These are phyloP conservation scores for Nymphalis c-album DNA, from an alignment of 2,888 invertebrate species.

Conservation along the genomic window DNA sequence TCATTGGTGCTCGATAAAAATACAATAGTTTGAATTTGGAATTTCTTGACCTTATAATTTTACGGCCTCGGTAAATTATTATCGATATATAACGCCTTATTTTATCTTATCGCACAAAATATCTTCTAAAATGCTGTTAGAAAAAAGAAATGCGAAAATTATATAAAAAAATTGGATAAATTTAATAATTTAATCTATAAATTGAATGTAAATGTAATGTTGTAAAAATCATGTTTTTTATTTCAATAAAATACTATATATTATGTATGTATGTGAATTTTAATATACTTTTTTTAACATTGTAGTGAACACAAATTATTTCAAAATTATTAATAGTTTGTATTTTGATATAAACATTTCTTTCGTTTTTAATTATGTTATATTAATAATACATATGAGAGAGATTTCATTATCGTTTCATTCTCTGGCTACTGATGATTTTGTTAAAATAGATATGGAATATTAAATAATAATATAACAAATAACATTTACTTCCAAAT, in stretches of 20 bases:
- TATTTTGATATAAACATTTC: neutral
- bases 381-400: neutral
- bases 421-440: no score
- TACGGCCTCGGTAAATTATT: no score
- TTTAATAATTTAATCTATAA: neutral
- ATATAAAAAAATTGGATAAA: slow-evolving; percentile 14
- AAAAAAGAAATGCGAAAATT: neutral
- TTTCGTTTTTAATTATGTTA: neutral
- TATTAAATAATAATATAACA: neutral
- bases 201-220: slow-evolving; percentile 41
- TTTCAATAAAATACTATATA: slow-evolving; percentile 37
- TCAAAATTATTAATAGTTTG: neutral
- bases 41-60: no score
- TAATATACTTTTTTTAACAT: slow-evolving; percentile 4
- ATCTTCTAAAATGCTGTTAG: slow-evolving; percentile 5
- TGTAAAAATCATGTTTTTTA: slow-evolving; percentile 72
- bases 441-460: no score
- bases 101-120: neutral
- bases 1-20: no score
- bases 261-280: slow-evolving; percentile 13
- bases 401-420: no score
- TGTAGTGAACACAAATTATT: neutral
- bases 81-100: no score
- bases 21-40: no score
- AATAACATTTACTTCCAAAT: neutral